These are phyloP conservation scores for Thamnaconus septentrionalis DNA, from an alignment of 2,113 vertebrate species.

Conservation along the genomic window DNA sequence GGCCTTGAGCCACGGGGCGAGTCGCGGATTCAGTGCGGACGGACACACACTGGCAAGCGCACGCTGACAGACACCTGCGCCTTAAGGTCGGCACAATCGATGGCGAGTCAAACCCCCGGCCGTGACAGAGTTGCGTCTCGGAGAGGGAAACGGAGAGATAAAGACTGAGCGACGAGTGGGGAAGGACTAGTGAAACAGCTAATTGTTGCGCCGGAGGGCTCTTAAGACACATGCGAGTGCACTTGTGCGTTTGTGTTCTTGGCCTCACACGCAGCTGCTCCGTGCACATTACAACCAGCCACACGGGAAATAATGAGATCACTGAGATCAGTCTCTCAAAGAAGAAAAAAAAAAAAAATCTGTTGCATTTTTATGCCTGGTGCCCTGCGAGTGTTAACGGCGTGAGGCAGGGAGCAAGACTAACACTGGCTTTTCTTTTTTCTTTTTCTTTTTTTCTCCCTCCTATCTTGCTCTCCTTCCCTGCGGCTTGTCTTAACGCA, in stretches of 20 bases:
- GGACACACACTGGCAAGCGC: neutral
- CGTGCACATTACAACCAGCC: slow-evolving; percentile 36
- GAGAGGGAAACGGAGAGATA: slow-evolving; percentile 6
- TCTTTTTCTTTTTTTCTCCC: too few species aligned
- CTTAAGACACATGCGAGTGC: slow-evolving; percentile 4
- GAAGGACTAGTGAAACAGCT: slow-evolving; percentile 6
- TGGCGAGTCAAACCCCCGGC: slow-evolving; percentile 28
- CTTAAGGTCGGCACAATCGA: slow-evolving; percentile 47
- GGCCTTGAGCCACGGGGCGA: slow-evolving; percentile 54
- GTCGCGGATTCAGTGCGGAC: slow-evolving; percentile 21
- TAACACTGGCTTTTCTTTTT: neutral
- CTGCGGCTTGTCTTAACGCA: too few species aligned
- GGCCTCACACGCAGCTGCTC: slow-evolving; percentile 27
- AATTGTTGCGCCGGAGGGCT: slow-evolving; percentile 20
- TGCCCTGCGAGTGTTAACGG: slow-evolving; percentile 40
- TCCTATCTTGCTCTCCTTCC: too few species aligned
- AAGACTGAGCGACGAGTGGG: neutral
- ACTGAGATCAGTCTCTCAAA: slow-evolving; percentile 48
- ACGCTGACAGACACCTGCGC: slow-evolving; percentile 20
- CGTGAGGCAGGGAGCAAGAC: slow-evolving; percentile 26
- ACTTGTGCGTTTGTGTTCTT: slow-evolving; percentile 4
- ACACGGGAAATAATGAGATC: slow-evolving; percentile 58
- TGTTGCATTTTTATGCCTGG: slow-evolving; percentile 38
- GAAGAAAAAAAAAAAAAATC: slow-evolving; percentile 36
- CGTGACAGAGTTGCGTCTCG: neutral